A percentile compares a stretch with the other conserved stretches of the same genome.
phyloP scores from a whole-genome alignment of 2,113 vertebrate genomes.

The Eretmochelys imbricata region DNA sequence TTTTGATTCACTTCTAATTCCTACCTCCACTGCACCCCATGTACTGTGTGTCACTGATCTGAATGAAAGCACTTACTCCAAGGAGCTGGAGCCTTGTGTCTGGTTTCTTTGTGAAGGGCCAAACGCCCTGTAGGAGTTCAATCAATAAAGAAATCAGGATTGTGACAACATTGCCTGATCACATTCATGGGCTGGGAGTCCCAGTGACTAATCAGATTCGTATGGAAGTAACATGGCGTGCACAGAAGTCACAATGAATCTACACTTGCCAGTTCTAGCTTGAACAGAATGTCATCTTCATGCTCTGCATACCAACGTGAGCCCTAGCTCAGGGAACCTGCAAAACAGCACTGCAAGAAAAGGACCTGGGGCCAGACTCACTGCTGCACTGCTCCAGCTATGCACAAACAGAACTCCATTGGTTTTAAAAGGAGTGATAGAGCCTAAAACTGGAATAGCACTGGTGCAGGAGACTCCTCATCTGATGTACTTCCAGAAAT shows the following conservation, averaged over 20 bases:
- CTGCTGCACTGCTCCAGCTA: not conserved
- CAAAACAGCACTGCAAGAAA: not conserved
- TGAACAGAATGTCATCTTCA: slow-evolving; percentile 3
- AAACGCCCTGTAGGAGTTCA: not conserved
- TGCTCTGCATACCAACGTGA: not conserved
- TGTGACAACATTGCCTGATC: not conserved
- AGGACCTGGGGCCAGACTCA: not conserved
- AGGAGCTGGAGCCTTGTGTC: not conserved
- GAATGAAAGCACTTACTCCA: not conserved
- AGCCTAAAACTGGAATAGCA: not conserved
- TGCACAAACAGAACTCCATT: not conserved
- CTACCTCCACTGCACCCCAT: not conserved
- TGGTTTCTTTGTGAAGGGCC: not conserved
- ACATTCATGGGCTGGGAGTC: not conserved
- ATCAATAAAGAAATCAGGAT: not conserved
- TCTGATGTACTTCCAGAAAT: not conserved
- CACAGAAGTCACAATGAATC: not conserved
- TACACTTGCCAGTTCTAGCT: not conserved
- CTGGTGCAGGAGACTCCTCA: not conserved
- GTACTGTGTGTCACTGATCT: not conserved
- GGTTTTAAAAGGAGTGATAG: not conserved
- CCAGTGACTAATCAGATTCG: not conserved
- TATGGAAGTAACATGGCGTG: not conserved
- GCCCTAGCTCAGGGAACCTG: not conserved
- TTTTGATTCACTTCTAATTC: not conserved